Evolutionary conservation across 2,797 vertebrate genomes (phyloP).

Genomic region (Oreochromis grahami): DNA sequence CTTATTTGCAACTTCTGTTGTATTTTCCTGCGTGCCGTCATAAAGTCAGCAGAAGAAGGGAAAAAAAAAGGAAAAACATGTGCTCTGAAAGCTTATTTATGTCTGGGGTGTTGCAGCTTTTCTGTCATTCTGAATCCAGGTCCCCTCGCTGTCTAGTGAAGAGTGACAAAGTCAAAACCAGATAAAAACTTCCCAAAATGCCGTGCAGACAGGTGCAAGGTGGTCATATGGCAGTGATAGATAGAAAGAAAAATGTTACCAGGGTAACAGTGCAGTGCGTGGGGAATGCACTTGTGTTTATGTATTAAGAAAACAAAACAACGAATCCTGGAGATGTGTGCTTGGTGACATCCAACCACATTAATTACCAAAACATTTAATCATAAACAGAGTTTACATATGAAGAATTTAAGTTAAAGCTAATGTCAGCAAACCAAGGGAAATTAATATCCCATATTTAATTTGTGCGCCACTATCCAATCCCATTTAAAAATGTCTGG

Average conservation of each 20-base stretch:
- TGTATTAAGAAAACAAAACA: not conserved
- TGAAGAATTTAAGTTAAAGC: not conserved
- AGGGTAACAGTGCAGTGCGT: slow-evolving; percentile 8
- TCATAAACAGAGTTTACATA: not conserved
- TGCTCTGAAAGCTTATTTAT: slow-evolving; percentile 4
- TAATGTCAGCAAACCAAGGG: not conserved
- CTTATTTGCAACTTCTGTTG: not conserved
- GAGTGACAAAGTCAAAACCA: slow-evolving; percentile 47
- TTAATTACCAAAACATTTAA: not conserved
- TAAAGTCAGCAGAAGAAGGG: not conserved
- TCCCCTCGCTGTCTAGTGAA: slow-evolving; percentile 16
- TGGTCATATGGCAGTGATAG: slow-evolving; percentile 26
- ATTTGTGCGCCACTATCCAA: not conserved
- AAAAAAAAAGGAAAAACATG: not conserved
- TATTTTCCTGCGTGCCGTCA: not conserved
- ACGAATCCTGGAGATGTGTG: not conserved
- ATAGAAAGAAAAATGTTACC: slow-evolving; percentile 13
- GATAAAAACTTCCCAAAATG: slow-evolving; percentile 30
- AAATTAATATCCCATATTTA: not conserved
- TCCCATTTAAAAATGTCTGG: not conserved
- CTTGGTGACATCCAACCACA: not conserved
- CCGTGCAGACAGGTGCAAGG: slow-evolving; percentile 28
- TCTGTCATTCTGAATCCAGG: slow-evolving; percentile 20
- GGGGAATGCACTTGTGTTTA: not conserved
- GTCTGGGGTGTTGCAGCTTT: slow-evolving; percentile 15